A percentile compares a stretch with the other conserved stretches of the same genome.
phyloP scores from a whole-genome alignment of 2,888 invertebrate species.

The Gisinianus flammeolus region DNA sequence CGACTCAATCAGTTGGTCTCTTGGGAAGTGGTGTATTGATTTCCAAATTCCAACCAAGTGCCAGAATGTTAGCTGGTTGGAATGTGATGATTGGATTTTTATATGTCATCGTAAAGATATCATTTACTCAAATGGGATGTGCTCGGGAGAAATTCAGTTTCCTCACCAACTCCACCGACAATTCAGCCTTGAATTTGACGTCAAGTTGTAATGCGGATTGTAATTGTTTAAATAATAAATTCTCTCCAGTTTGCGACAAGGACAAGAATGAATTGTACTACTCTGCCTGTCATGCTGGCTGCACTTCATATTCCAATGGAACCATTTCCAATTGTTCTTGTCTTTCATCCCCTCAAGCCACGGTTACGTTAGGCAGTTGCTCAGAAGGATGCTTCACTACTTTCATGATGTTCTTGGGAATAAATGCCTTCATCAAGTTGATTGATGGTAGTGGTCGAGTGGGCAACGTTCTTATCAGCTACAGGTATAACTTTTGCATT shows the following conservation, averaged over 20 bases:
- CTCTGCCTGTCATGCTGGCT: constrained; percentile 77
- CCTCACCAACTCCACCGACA: background rate
- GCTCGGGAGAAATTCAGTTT: constrained; percentile 26
- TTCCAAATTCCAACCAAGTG: constrained; percentile 68
- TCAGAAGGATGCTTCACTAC: constrained; percentile 46
- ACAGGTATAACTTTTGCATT: constrained; percentile 62
- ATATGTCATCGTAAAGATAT: constrained; percentile 64
- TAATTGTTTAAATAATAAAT: constrained; percentile 67
- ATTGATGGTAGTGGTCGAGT: constrained; percentile 71
- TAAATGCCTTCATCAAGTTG: constrained; percentile 65
- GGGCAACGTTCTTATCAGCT: constrained; percentile 71
- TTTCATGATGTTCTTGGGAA: constrained; percentile 59
- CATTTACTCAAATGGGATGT: constrained; percentile 37
- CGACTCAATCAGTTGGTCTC: constrained; percentile 62
- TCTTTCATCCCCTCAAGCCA: constrained; percentile 35
- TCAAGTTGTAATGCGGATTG: constrained; percentile 61
- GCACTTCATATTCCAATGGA: constrained; percentile 61
- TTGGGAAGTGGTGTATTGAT: constrained; percentile 68
- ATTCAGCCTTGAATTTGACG: constrained; percentile 21
- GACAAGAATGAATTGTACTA: constrained; percentile 69
- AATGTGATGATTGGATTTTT: constrained; percentile 69
- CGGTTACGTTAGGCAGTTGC: constrained; percentile 47
- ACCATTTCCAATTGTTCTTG: constrained; percentile 48
- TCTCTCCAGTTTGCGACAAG: constrained; percentile 70
- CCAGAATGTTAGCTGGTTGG: constrained; percentile 69